Percentiles rank a stretch among this genome's conserved stretches.
phyloP scores from a whole-genome alignment of 2,888 invertebrate species.

The Raillietiella orientalis region DNA sequence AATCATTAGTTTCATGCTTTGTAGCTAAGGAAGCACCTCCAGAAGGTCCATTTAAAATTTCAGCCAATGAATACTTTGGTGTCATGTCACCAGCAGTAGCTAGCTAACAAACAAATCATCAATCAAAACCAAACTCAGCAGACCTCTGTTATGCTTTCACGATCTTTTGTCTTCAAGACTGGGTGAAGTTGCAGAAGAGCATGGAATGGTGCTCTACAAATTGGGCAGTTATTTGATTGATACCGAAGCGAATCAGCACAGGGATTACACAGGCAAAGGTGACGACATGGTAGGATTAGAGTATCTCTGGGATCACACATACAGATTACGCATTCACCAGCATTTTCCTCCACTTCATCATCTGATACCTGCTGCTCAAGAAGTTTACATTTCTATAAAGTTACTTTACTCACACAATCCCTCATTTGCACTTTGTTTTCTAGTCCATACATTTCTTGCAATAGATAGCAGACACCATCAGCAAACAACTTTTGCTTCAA shows the following conservation, averaged over 20 bases:
- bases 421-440: conserved; percentile 80
- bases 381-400: conserved; percentile 3
- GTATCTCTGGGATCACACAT: conserved; percentile 96
- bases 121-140: conserved; percentile 3
- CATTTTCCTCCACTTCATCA: conserved; percentile 68
- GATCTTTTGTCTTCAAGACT: conserved; percentile 30
- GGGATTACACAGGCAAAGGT: conserved; percentile 81
- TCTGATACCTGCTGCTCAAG: conserved; percentile 16
- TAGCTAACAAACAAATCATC: too few species aligned
- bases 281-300: conserved; percentile 78
- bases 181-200: conserved; percentile 84
- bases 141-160: conserved; percentile 1
- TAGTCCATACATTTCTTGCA: conserved; percentile 97
- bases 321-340: conserved; percentile 95
- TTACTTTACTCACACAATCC: neutral
- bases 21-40: too few species aligned
- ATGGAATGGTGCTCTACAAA: conserved; percentile 91
- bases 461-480: conserved; percentile 76
- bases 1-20: too few species aligned
- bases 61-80: too few species aligned
- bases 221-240: conserved; percentile 84
- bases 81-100: too few species aligned
- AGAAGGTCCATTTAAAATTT: too few species aligned
- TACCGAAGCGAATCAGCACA: conserved; percentile 90
- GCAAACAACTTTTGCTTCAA: conserved; percentile 92